Base-by-base conservation (phyloP, 2,888 invertebrate species). In the Pheosia gnoma region DNA sequence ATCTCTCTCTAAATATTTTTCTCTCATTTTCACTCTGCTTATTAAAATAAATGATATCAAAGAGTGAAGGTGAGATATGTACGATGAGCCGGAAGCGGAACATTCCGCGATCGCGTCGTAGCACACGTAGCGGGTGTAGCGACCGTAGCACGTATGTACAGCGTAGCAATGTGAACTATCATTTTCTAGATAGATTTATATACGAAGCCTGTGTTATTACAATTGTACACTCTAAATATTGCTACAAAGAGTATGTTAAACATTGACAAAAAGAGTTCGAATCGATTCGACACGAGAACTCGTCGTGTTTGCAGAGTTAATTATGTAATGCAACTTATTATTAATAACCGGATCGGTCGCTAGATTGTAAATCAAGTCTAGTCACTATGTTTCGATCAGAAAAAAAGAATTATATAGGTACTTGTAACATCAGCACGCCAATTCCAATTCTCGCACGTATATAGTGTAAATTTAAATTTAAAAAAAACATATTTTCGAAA, bases 11-110 rank as follows among this genome's bases (percentile, higher is more conserved):
- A n/a, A n/a, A 5, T 3, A 25, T 49, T 52, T 51, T 57, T 8
- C 5, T 13, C 10, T 10, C 47, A 47, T n/a, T 47, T 47, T 47
- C 4, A 47, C 11, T 47, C n/a, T 13, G 60, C 49, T 43, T 61
- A 60, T 59, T 49, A 53, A 55, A 65, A 67, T 67, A 64, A 62
- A 71, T 65, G 63, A 64, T 65, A 63, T 67, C 63, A 69, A 71
- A 67, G 63, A 57, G 25, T 25, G 25, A 2, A 25, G 60, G 55
- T 63, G 52, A 64, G 67, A 56, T 63, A 67, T 73, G 59, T 69
- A 70, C 73, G 71, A 68, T 71, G 66, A 63, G 59, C 61, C 65
- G 69, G 67, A 76, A 76, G 70, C 60, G 74, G 73, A 74, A 75
- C 71, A 70, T 69, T 64, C 70, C 62, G 63, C 63, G 49, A 63